A percentile compares a stretch with the other conserved stretches of the same genome.
phyloP scores from a whole-genome alignment of 2,113 vertebrate species.

The Microcebus murinus region DNA sequence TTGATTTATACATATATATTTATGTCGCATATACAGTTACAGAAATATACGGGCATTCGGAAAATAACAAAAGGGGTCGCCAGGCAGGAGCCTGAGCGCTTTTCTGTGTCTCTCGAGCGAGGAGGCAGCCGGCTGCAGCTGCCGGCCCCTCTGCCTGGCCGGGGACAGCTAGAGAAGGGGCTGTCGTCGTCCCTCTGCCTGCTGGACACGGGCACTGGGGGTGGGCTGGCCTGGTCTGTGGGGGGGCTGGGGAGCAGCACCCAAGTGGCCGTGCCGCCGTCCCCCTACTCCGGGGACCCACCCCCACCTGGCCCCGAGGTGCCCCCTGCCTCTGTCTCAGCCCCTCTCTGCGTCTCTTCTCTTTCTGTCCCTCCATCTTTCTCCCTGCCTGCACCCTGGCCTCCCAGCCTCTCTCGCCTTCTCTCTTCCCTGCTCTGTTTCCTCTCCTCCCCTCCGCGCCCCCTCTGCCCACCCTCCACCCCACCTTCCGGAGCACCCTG shows the following conservation, averaged over 20 bases:
- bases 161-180: constrained; percentile 38
- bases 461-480: fast-evolving
- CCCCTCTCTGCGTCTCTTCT: too few species aligned
- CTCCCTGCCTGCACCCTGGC: too few species aligned
- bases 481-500: background rate
- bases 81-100: background rate
- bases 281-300: background rate
- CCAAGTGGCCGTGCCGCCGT: fast-evolving
- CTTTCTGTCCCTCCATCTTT: too few species aligned
- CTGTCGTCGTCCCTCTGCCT: background rate
- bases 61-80: constrained; percentile 45
- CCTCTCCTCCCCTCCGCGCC: background rate
- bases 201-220: background rate
- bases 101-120: background rate
- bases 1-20: constrained; percentile 17
- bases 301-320: fast-evolving
- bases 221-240: background rate
- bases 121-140: background rate
- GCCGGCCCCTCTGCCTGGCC: background rate
- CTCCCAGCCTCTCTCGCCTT: background rate
- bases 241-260: background rate
- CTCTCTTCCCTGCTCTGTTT: background rate
- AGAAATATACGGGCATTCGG: background rate
- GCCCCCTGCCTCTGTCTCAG: background rate
- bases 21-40: background rate